Base-by-base conservation (phyloP, 2,113 vertebrate genomes). In the Alectura lathami region DNA sequence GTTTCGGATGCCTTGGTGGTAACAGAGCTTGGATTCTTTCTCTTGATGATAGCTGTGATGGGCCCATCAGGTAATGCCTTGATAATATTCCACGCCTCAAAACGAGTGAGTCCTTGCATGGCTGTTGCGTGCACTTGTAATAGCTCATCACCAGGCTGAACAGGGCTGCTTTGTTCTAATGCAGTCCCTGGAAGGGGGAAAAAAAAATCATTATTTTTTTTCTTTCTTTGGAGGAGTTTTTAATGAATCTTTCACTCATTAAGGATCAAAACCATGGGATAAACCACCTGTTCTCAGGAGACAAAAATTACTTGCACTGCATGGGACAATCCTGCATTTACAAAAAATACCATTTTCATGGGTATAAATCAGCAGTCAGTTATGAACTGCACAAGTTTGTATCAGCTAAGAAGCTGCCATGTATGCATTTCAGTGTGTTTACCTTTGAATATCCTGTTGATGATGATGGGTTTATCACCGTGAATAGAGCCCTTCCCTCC, bases 381-480 rank as follows among this genome's bases (percentile, higher is more conserved):
- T 74, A 38, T 13, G 15, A 90, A 24, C 16, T 54, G 42, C 29
- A 29, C 5, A 14, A 45, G 6, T 54, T 59, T 72, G 42, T 18
- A 16, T 74, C 43, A 72, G 40, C 3, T 72, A 29, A 59, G 42
- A 80, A 79, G 3, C 3, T 27, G 26, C 8, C 0, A 0, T 27
- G 21, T 50, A 53, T 0, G 1, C 3, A 15, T 30, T 62, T 26
- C 9, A 53, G 11, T 34, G 5, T 30, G 47, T 42, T 40, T 97
- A 99, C 99, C 99, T 98, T 95, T 98, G 93, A 99, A 99, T 91
- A 99, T 98, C 91, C 99, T 98, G 97, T 98, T 99, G 86, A 99
- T 88, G 38, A 96, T 88, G 45, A 99, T 96, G 9, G 99, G 99
- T 93, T 97, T 99, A 94, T 99, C 99, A 93, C 99, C 99, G 4